Conservation (phyloP, 2,888 invertebrate genomes). For the Merodon equestris region DNA sequence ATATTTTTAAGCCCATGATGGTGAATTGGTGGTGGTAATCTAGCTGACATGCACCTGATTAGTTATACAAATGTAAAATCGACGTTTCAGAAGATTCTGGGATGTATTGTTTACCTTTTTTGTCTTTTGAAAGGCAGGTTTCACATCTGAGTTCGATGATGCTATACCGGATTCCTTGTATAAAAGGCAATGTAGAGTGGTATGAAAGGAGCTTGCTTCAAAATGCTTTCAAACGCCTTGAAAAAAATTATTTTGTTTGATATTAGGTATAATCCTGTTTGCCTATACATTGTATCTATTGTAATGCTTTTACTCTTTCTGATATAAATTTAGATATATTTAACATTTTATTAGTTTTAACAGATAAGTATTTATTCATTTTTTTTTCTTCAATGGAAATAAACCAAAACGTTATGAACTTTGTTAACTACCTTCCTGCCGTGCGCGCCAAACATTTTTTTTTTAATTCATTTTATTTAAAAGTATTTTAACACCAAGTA, state of each 20-base stretch:
- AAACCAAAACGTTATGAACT: conserved; percentile 56
- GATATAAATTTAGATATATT: conserved; percentile 30
- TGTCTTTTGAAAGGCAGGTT: no score
- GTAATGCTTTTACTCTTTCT: conserved; percentile 39
- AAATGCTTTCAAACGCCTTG: conserved; percentile 16
- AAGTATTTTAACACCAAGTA: conserved; percentile 62
- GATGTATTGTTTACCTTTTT: no score
- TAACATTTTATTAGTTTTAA: conserved; percentile 56
- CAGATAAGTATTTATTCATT: conserved; percentile 59
- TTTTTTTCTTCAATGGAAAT: conserved; percentile 57
- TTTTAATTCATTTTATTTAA: conserved; percentile 48
- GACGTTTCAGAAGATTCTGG: no score
- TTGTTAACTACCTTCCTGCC: conserved; percentile 77
- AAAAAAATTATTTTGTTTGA: background rate
- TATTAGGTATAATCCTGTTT: background rate
- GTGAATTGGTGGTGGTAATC: no score
- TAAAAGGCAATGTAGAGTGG: no score
- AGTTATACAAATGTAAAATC: no score
- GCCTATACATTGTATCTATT: background rate
- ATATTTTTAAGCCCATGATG: no score
- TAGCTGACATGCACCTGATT: no score
- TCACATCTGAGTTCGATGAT: no score
- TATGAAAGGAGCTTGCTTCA: no score
- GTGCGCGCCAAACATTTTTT: conserved; percentile 74
- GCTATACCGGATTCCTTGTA: no score